Conservation (phyloP, 2,113 vertebrate species). For the Plecotus auritus region DNA sequence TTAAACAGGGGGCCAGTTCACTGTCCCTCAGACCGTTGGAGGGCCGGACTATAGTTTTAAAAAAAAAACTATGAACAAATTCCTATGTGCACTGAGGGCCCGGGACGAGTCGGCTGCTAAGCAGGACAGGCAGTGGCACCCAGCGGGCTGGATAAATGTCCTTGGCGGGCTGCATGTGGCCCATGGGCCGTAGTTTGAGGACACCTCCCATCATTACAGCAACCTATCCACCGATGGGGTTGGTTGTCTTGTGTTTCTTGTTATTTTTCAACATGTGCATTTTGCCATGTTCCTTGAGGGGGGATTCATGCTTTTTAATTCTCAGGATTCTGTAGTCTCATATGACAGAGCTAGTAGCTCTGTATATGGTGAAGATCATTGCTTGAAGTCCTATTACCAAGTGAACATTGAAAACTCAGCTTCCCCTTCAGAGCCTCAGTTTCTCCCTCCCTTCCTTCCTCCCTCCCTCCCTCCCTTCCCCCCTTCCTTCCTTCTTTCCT, state of each 20-base stretch:
- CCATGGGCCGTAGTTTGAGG: too few species aligned
- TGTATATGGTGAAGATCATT: background rate
- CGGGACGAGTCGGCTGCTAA: too few species aligned
- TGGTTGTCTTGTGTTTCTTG: background rate
- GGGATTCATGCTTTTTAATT: background rate
- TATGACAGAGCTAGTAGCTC: background rate
- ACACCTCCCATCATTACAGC: background rate
- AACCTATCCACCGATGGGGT: background rate
- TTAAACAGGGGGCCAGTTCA: too few species aligned
- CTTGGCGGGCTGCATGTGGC: too few species aligned
- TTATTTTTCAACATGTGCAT: background rate
- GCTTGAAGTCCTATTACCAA: background rate
- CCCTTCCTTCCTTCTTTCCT: too few species aligned
- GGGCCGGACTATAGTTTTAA: too few species aligned
- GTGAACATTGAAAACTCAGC: background rate
- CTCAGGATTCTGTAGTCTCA: background rate
- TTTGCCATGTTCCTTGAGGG: background rate
- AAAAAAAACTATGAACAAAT: too few species aligned
- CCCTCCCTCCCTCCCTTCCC: too few species aligned
- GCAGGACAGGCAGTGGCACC: too few species aligned
- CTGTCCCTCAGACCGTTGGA: too few species aligned
- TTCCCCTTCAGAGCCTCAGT: background rate
- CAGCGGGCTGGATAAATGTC: too few species aligned
- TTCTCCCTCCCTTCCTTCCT: background rate
- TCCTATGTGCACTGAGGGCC: too few species aligned